These are phyloP conservation scores for Trogon surrucura DNA, from an alignment of 2,113 vertebrate genomes.

Conservation along the genomic window DNA sequence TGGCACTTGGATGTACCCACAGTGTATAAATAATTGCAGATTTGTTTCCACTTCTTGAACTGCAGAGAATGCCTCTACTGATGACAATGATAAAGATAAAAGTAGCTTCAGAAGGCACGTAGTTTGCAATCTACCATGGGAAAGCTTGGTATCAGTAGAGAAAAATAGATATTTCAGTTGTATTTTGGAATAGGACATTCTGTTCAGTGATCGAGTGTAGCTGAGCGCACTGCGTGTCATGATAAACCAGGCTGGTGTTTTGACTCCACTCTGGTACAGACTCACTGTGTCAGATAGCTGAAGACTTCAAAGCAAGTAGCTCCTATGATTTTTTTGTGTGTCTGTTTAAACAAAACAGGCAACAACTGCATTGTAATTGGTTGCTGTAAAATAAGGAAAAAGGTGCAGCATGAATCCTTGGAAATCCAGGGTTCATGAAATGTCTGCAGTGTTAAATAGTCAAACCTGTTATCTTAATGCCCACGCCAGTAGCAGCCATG, in stretches of 20 bases:
- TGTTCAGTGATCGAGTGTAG: background rate
- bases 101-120: background rate
- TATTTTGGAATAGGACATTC: background rate
- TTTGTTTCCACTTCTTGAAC: background rate
- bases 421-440: background rate
- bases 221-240: rapidly evolving
- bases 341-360: background rate
- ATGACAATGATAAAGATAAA: background rate
- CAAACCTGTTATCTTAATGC: background rate
- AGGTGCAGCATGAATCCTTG: background rate
- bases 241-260: background rate
- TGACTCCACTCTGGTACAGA: background rate
- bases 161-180: background rate
- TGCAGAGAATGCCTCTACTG: background rate
- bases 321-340: background rate
- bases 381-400: background rate
- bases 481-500: background rate
- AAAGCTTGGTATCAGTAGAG: background rate
- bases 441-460: background rate
- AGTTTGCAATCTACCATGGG: background rate
- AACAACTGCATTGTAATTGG: background rate
- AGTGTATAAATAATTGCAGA: background rate
- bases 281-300: background rate
- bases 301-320: background rate
- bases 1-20: background rate